phyloP scores from a whole-genome alignment of 2,113 vertebrate genomes.

The Irena cyanogastra region DNA sequence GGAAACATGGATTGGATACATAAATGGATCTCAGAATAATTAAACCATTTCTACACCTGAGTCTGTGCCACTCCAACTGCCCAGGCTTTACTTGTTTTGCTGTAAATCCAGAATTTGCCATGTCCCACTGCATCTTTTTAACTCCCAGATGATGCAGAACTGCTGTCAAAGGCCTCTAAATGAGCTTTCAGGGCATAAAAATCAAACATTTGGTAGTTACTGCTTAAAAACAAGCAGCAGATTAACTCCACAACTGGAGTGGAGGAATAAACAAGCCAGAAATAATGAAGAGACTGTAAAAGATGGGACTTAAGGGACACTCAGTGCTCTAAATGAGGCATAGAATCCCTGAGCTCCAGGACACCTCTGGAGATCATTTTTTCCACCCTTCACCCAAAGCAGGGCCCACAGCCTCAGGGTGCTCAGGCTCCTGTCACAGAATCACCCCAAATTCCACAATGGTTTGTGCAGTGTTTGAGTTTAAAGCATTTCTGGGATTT shows the following conservation, averaged over 20 bases:
- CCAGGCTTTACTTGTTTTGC: neutral
- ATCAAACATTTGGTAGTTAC: neutral
- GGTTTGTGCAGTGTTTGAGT: neutral
- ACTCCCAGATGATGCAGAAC: neutral
- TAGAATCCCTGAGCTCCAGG: neutral
- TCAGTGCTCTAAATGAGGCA: rapidly evolving
- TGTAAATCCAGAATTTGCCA: neutral
- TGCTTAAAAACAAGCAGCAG: neutral
- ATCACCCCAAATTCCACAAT: neutral
- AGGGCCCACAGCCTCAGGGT: neutral
- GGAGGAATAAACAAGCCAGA: neutral
- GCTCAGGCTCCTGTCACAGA: neutral
- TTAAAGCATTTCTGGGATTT: neutral
- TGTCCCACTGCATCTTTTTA: neutral
- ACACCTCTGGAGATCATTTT: neutral
- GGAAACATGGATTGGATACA: neutral
- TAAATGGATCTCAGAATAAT: neutral
- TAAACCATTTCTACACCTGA: neutral
- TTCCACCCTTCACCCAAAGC: neutral
- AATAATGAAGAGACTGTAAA: neutral
- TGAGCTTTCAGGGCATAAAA: neutral
- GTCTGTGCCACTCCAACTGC: neutral
- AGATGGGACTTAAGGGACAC: neutral
- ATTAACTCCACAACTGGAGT: neutral
- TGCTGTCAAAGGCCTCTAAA: neutral